Evolutionary conservation across 2,888 invertebrate genomes (phyloP), one percentile per base, ranked within the genome.

Genomic region (Pristionchus entomophagus): DNA sequence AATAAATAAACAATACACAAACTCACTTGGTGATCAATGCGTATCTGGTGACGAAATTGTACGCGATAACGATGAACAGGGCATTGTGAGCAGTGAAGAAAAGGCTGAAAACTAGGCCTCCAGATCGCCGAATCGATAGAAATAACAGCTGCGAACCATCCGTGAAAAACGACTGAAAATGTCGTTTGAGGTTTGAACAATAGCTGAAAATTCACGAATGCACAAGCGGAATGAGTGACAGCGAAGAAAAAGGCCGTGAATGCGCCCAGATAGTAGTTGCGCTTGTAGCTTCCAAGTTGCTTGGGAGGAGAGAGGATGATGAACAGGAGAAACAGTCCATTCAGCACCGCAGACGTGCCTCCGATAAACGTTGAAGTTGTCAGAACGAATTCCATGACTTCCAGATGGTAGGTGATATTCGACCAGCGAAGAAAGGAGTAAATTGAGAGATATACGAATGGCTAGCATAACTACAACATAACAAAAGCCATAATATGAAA

Each of bases 381-480:
- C 65, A 65, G 65, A 65, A 65, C 38, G 35, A 65, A 65, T 35
- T 65, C 35, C 65, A 65, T 65, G n/a, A n/a, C n/a, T n/a, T n/a
- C n/a, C n/a, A n/a, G n/a, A n/a, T n/a, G n/a, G n/a, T n/a, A n/a
- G n/a, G n/a, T n/a, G n/a, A n/a, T n/a, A n/a, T n/a, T n/a, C n/a
- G n/a, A n/a, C n/a, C n/a, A n/a, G n/a, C n/a, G n/a, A n/a, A n/a
- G n/a, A n/a, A n/a, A n/a, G n/a, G n/a, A n/a, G n/a, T n/a, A n/a
- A n/a, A n/a, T n/a, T n/a, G n/a, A n/a, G n/a, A n/a, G n/a, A n/a
- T n/a, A n/a, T n/a, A n/a, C n/a, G n/a, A n/a, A n/a, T n/a, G n/a
- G n/a, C n/a, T n/a, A n/a, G n/a, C n/a, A n/a, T n/a, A n/a, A n/a
- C n/a, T n/a, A n/a, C n/a, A n/a, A n/a, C n/a, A n/a, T n/a, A n/a